Evolutionary conservation across 2,888 invertebrate species (phyloP).

Genomic region (Lampropteryx suffumata): DNA sequence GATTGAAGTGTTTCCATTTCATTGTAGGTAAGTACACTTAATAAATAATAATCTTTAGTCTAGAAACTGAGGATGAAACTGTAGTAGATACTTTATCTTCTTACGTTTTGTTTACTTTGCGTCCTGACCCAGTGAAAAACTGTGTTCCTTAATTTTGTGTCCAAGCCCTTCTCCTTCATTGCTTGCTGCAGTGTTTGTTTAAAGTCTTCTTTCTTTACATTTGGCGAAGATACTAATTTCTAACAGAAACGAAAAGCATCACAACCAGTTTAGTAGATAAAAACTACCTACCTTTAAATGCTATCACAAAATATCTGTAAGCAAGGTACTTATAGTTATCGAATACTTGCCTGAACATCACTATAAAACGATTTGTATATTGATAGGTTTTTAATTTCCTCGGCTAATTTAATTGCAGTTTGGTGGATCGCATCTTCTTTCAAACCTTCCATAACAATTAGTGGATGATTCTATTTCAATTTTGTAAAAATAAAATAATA

Average conservation of each 20-base stretch:
- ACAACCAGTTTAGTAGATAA: neutral
- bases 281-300: neutral
- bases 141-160: constrained; percentile 91
- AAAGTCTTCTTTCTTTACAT: constrained; percentile 90
- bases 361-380: constrained; percentile 90
- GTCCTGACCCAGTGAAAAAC: constrained; percentile 91
- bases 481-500: constrained; percentile 59
- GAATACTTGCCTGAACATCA: constrained; percentile 87
- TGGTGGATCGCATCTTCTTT: constrained; percentile 87
- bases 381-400: constrained; percentile 89
- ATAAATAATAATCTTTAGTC: no score
- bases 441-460: constrained; percentile 74
- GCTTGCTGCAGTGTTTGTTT: constrained; percentile 89
- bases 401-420: constrained; percentile 90
- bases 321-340: no score
- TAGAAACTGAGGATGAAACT: no score
- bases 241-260: constrained; percentile 53
- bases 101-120: constrained; percentile 73
- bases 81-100: no score
- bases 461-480: constrained; percentile 49
- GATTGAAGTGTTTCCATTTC: no score
- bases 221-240: constrained; percentile 90
- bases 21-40: no score
- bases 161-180: constrained; percentile 90
- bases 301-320: no score